These are phyloP conservation scores for Noctuana brunneofusca DNA, from an alignment of 2,888 invertebrate species.

Conservation along the genomic window DNA sequence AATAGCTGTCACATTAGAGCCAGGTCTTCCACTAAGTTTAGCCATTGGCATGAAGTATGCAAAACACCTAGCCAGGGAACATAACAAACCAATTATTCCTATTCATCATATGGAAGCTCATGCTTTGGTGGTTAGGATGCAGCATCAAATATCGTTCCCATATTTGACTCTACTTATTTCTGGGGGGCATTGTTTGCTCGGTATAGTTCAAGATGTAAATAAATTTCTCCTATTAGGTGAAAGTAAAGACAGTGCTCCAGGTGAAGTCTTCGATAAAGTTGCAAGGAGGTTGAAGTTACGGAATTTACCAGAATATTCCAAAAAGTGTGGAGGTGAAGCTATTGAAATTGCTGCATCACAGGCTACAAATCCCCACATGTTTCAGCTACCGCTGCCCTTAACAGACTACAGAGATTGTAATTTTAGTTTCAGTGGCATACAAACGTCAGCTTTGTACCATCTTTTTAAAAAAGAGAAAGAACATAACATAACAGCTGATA, in stretches of 20 bases:
- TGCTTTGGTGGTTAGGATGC: slow-evolving; percentile 94
- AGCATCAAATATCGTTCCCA: slow-evolving; percentile 89
- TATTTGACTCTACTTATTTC: slow-evolving; percentile 95
- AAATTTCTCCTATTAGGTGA: slow-evolving; percentile 92
- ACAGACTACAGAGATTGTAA: slow-evolving; percentile 89
- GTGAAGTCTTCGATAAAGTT: slow-evolving; percentile 96
- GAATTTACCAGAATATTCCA: slow-evolving; percentile 88
- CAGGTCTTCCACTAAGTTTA: slow-evolving; percentile 91
- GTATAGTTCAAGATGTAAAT: slow-evolving; percentile 88
- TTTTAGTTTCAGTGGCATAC: slow-evolving; percentile 95
- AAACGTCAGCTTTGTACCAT: slow-evolving; percentile 82
- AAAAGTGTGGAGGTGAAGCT: slow-evolving; percentile 92
- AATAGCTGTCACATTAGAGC: slow-evolving; percentile 94
- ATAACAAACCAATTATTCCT: slow-evolving; percentile 94
- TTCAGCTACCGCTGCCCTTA: slow-evolving; percentile 86
- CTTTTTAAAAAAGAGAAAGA: slow-evolving; percentile 84
- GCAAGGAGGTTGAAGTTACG: slow-evolving; percentile 92
- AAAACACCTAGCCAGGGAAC: slow-evolving; percentile 86
- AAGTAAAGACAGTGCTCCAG: slow-evolving; percentile 93
- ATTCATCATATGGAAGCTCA: slow-evolving; percentile 99
- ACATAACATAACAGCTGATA: slow-evolving; percentile 84
- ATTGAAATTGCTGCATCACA: slow-evolving; percentile 91
- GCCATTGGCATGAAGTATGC: slow-evolving; percentile 92
- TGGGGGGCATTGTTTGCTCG: slow-evolving; percentile 95
- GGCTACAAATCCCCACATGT: slow-evolving; percentile 86